Evolutionary conservation across 2,888 invertebrate genomes (phyloP), one percentile per base, ranked within the genome.

Genomic region (Cylindroiulus punctatus): DNA sequence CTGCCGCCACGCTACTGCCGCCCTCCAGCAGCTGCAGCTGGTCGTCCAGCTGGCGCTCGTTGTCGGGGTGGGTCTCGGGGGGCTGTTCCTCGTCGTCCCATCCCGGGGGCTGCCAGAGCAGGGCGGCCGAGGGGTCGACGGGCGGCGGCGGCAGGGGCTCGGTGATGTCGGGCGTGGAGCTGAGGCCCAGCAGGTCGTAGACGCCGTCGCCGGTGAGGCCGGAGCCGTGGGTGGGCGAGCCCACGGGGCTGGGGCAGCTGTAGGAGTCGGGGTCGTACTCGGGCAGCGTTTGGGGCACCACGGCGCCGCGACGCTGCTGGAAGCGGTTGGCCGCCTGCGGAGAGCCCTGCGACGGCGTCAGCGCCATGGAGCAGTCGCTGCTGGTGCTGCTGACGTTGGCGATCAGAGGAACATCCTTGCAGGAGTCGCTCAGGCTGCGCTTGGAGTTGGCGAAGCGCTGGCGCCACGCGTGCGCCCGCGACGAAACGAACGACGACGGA

Each of bases 381-480:
- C 81, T 81, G 44, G 81, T 22, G 30, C 81, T 22, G 30, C 81
- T 82, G 22, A 57, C 57, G 36, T 87, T 86, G 3, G 88, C 84
- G 30, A 81, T 84, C 1, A 85, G 57, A 5, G 88, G 86, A 3
- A 88, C 87, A 84, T 89, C 89, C 85, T 88, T 88, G 87, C 89
- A 89, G 14, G 88, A 88, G 82, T 89, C 89, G 0, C 89, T 89
- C 22, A 89, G 88, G 83, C 89, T 89, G 42, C 89, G 86, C 84
- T 89, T 89, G 30, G 89, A 89, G 40, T 88, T 86, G 42, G 86
- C 89, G 84, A 89, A 89, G 30, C 88, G 86, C 85, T 89, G 89
- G 26, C 89, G 84, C 2, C 89, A 86, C 12, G 89, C 89, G 82
- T 89, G 89, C 36, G 89, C 89, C 30, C 89, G 81, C 36, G 88